Percentiles rank a stretch among this genome's conserved stretches.
These are phyloP conservation scores for Drosophila austrosaltans DNA, from an alignment of 2,888 invertebrate species.

Conservation along the genomic window DNA sequence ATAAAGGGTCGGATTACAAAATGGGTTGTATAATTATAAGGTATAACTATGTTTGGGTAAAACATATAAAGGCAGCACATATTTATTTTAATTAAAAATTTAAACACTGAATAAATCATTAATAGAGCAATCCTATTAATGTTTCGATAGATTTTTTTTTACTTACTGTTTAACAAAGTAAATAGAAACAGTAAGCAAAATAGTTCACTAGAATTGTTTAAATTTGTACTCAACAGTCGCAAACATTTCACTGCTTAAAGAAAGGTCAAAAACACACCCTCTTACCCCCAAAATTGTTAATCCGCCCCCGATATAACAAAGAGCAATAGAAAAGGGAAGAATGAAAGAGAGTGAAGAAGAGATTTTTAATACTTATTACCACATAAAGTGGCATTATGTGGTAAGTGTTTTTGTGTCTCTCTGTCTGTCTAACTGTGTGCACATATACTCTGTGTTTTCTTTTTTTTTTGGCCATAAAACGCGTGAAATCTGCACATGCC, in stretches of 20 bases:
- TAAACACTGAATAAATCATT: too few relatives aligned
- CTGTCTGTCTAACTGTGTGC: conserved; percentile 5
- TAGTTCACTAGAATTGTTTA: too few relatives aligned
- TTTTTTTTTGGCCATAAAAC: conserved; percentile 47
- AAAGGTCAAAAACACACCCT: neutral
- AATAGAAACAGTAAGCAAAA: too few relatives aligned
- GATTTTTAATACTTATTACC: conserved; percentile 58
- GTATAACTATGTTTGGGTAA: too few relatives aligned
- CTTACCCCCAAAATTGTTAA: neutral
- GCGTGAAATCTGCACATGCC: conserved; percentile 52
- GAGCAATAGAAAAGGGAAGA: conserved; percentile 34
- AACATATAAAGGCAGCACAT: too few relatives aligned
- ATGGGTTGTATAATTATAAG: neutral
- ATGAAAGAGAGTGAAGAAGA: neutral
- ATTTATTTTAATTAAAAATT: too few relatives aligned
- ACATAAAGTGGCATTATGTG: conserved; percentile 61
- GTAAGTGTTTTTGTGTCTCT: conserved; percentile 13
- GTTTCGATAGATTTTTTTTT: too few relatives aligned
- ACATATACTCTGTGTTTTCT: neutral
- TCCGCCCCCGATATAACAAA: neutral
- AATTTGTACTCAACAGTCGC: too few relatives aligned
- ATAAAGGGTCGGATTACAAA: neutral
- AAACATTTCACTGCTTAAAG: neutral
- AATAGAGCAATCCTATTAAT: too few relatives aligned
- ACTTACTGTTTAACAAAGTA: too few relatives aligned